A percentile compares a stretch with the other conserved stretches of the same genome.
Evolutionary conservation across 2,113 vertebrate species (phyloP).

Genomic region (Mustela nigripes): DNA sequence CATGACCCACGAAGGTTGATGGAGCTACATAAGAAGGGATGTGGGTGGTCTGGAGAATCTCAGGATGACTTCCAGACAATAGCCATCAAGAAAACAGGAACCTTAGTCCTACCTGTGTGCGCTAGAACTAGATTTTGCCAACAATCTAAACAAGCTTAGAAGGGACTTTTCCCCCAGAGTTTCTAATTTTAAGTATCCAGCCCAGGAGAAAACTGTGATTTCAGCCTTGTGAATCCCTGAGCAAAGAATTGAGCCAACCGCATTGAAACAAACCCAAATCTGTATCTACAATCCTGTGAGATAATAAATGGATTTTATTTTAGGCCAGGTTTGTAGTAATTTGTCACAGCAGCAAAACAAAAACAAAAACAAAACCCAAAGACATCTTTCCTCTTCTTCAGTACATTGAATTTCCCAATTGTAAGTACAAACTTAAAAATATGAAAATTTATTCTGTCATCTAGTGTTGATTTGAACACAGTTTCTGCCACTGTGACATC

Average conservation of each 20-base stretch:
- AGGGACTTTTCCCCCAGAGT: background rate
- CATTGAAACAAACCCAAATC: background rate
- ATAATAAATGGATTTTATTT: background rate
- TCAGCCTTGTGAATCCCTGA: background rate
- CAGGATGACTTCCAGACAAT: background rate
- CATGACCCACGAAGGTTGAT: background rate
- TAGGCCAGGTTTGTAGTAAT: background rate
- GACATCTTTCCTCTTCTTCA: conserved; percentile 27
- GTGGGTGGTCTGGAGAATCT: background rate
- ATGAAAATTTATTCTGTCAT: conserved; percentile 80
- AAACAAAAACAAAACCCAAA: background rate
- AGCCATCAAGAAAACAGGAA: background rate
- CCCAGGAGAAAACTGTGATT: background rate
- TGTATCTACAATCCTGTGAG: background rate
- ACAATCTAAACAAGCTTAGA: background rate
- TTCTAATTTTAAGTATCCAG: background rate
- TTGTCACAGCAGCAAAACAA: background rate
- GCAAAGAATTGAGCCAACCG: background rate
- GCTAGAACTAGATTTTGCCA: background rate
- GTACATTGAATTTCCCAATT: conserved; percentile 71
- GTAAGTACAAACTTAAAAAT: conserved; percentile 75
- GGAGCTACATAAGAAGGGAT: background rate
- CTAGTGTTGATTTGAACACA: conserved; percentile 79
- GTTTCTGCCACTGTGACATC: conserved; percentile 79
- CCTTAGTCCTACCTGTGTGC: background rate